phyloP scores from a whole-genome alignment of 2,888 invertebrate genomes.

The Minunthozetes semirufus region DNA sequence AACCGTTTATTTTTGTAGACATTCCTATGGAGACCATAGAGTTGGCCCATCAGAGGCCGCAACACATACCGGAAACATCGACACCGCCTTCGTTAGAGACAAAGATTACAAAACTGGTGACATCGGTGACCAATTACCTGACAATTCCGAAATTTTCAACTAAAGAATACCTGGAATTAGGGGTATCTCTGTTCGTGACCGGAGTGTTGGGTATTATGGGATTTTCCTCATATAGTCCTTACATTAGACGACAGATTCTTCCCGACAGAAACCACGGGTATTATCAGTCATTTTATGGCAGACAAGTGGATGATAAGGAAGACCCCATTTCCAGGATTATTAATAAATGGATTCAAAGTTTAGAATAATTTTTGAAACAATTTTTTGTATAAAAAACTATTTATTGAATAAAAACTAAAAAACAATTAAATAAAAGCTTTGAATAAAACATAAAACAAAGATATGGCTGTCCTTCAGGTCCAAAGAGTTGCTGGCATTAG shows the following conservation, averaged over 20 bases:
- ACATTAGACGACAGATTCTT: not conserved
- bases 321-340: not conserved
- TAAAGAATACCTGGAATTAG: not conserved
- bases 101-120: not conserved
- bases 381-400: not conserved
- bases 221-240: not conserved
- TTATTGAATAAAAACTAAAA: not conserved
- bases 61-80: not conserved
- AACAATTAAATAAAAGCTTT: too few species aligned
- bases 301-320: not conserved
- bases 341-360: constrained; percentile 7
- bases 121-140: not conserved
- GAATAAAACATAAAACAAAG: not conserved
- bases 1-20: not conserved
- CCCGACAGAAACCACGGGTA: not conserved
- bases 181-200: not conserved
- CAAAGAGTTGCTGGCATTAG: constrained; percentile 86
- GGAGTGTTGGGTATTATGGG: not conserved
- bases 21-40: constrained; percentile 34
- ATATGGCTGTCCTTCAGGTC: constrained; percentile 60
- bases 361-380: not conserved
- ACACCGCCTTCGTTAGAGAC: not conserved
- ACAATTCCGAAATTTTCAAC: not conserved
- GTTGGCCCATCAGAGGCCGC: constrained; percentile 32
- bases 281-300: not conserved